These are phyloP conservation scores for Daubentonia madagascariensis DNA, from an alignment of 2,113 vertebrate species.

Conservation along the genomic window DNA sequence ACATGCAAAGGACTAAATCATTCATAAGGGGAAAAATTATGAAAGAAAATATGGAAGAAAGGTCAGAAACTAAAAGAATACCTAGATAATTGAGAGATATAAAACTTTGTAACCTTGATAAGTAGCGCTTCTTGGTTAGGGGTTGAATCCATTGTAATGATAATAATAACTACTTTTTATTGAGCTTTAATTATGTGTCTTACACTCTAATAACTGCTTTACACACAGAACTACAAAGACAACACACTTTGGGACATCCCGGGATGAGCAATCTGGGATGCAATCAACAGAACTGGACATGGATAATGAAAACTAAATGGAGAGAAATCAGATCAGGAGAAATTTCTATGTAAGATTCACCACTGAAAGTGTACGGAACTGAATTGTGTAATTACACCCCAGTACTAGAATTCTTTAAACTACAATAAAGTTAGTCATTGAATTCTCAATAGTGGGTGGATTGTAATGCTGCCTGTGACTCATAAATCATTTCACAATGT, in stretches of 20 bases:
- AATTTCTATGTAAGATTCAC: neutral
- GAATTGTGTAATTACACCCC: neutral
- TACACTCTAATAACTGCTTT: neutral
- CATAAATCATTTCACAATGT: neutral
- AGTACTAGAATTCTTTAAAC: neutral
- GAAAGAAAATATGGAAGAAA: neutral
- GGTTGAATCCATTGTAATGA: neutral
- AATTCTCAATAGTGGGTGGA: neutral
- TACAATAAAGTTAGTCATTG: neutral
- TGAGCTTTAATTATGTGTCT: neutral
- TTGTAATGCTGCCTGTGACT: neutral
- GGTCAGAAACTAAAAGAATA: neutral
- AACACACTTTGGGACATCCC: neutral
- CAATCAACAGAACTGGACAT: neutral
- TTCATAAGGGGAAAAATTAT: neutral
- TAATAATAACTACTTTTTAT: neutral
- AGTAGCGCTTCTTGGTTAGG: neutral
- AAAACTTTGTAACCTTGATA: neutral
- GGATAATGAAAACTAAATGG: neutral
- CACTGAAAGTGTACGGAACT: neutral
- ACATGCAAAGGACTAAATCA: neutral
- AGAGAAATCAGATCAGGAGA: neutral
- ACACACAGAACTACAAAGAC: neutral
- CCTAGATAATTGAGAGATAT: neutral
- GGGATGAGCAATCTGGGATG: neutral